Conservation (phyloP, 2,113 vertebrate genomes). For the Trogon melanurus region DNA sequence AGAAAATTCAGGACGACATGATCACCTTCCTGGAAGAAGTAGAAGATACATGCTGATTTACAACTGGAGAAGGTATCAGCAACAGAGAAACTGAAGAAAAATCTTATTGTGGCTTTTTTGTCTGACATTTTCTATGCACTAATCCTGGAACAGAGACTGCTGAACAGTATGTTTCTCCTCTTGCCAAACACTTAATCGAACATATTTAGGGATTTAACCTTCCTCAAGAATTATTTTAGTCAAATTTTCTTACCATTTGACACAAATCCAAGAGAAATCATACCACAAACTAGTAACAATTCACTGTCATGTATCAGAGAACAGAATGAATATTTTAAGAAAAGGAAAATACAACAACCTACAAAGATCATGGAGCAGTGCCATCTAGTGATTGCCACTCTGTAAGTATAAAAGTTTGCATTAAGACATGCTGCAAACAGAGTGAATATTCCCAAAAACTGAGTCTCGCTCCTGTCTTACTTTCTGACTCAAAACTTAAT, state of each 20-base stretch:
- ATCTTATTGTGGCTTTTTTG: background rate
- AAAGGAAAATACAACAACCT: background rate
- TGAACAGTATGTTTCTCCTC: background rate
- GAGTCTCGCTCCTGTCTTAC: background rate
- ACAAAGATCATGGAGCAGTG: constrained; percentile 46
- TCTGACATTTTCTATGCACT: background rate
- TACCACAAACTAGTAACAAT: background rate
- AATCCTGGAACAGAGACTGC: background rate
- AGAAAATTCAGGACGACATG: background rate
- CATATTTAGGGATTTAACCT: background rate
- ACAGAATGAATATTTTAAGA: background rate
- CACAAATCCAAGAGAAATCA: background rate
- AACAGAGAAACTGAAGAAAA: background rate
- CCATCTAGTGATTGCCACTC: constrained; percentile 54
- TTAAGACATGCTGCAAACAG: background rate
- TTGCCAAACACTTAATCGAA: background rate
- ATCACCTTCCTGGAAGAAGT: background rate
- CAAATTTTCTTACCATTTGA: background rate
- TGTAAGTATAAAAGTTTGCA: background rate
- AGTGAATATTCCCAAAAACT: background rate
- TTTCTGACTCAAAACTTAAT: background rate
- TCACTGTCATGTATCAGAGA: background rate
- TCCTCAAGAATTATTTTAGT: background rate
- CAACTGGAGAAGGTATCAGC: background rate
- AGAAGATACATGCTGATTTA: background rate